phyloP scores from a whole-genome alignment of 2,797 vertebrate species.

The Sebastiscus tertius region DNA sequence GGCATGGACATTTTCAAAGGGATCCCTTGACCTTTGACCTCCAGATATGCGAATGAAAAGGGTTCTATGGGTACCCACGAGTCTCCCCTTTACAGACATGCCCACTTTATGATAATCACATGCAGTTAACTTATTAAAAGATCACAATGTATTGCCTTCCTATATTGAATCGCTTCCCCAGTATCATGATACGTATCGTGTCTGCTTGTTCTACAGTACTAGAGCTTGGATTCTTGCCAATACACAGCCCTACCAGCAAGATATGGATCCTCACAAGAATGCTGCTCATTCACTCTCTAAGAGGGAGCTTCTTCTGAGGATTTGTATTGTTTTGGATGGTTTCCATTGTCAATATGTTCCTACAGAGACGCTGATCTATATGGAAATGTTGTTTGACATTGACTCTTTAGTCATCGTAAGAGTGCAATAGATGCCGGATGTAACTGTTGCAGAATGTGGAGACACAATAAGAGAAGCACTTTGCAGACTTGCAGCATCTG shows the following conservation, averaged over 20 bases:
- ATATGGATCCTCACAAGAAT: constrained; percentile 24
- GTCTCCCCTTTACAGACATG: no score
- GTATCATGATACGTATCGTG: no score
- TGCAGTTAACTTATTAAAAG: no score
- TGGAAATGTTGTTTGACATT: constrained; percentile 37
- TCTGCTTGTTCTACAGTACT: no score
- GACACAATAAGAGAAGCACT: not conserved
- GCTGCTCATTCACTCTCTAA: not conserved
- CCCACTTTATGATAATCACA: no score
- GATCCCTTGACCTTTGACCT: no score
- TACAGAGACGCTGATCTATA: constrained; percentile 29
- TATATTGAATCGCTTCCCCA: no score
- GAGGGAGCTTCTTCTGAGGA: not conserved
- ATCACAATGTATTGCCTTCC: no score
- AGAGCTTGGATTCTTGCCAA: no score
- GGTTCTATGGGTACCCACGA: no score
- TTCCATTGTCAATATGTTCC: constrained; percentile 20
- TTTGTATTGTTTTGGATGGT: constrained; percentile 10
- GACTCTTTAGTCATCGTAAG: constrained; percentile 31
- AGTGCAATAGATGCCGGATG: not conserved
- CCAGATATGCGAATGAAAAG: no score
- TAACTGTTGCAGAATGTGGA: not conserved
- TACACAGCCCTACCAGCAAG: not conserved
- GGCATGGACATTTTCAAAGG: no score
- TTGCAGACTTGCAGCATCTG: constrained; percentile 9